Percentiles rank a stretch among this genome's conserved stretches.
phyloP scores from a whole-genome alignment of 2,113 vertebrate species.

The Synchiropus splendidus region DNA sequence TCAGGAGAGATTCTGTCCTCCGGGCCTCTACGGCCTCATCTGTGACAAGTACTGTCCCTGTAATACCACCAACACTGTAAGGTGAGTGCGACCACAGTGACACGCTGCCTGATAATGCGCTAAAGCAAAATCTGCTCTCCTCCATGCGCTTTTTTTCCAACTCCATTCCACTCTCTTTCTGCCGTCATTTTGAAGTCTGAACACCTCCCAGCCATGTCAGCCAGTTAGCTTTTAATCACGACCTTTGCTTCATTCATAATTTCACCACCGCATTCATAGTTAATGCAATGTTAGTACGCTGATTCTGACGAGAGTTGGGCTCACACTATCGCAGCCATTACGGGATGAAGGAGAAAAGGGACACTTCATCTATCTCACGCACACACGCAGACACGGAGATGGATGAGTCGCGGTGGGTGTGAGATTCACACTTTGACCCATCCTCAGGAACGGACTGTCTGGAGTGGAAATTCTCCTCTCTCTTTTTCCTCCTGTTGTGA shows the following conservation, averaged over 20 bases:
- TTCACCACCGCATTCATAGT: slow-evolving; percentile 59
- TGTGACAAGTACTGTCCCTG: slow-evolving; percentile 91
- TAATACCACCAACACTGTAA: slow-evolving; percentile 78
- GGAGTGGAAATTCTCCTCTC: slow-evolving; percentile 23
- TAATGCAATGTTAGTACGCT: slow-evolving; percentile 66
- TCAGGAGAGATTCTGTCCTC: slow-evolving; percentile 88
- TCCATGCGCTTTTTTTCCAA: slow-evolving; percentile 1
- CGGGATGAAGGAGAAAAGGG: slow-evolving; percentile 52
- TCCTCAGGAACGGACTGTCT: slow-evolving; percentile 28
- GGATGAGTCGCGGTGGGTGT: slow-evolving; percentile 37
- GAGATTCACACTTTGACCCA: slow-evolving; percentile 39
- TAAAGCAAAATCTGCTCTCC: no score
- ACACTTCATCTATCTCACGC: slow-evolving; percentile 42
- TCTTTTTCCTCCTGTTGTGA: slow-evolving; percentile 17
- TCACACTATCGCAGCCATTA: slow-evolving; percentile 50
- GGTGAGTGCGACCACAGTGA: slow-evolving; percentile 64
- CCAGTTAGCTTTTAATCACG: slow-evolving; percentile 58
- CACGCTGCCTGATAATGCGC: slow-evolving; percentile 11
- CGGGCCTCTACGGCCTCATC: slow-evolving; percentile 83
- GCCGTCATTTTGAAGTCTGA: slow-evolving; percentile 47
- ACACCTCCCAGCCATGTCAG: slow-evolving; percentile 50
- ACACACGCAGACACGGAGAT: slow-evolving; percentile 11
- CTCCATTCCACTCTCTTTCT: slow-evolving; percentile 12
- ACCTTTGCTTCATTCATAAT: slow-evolving; percentile 68
- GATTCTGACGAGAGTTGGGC: slow-evolving; percentile 48